These are phyloP conservation scores for Eurosta solidaginis DNA, from an alignment of 1,140 invertebrate genomes.

Conservation along the genomic window DNA sequence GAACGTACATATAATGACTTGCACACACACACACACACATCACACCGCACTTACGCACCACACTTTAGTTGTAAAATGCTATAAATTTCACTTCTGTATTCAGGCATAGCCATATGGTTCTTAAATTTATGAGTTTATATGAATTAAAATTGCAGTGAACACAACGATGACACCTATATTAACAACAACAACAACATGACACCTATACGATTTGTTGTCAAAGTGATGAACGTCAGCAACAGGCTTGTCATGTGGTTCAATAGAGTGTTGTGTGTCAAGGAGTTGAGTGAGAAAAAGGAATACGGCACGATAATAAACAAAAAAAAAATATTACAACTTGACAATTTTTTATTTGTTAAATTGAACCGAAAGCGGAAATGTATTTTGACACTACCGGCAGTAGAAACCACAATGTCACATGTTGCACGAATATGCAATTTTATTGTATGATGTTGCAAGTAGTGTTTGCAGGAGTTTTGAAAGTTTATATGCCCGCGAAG, in stretches of 20 bases:
- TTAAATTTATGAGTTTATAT: conserved; percentile 21
- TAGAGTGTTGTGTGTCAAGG: neutral
- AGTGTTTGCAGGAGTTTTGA: too few species aligned
- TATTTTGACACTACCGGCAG: too few species aligned
- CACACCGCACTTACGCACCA: neutral
- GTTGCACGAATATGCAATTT: too few species aligned
- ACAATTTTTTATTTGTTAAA: neutral
- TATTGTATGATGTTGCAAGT: too few species aligned
- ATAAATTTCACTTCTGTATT: conserved; percentile 21
- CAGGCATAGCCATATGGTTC: neutral
- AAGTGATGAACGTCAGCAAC: neutral
- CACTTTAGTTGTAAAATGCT: neutral
- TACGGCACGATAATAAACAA: too few species aligned
- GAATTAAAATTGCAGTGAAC: too few species aligned
- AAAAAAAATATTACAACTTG: neutral
- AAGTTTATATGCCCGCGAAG: too few species aligned
- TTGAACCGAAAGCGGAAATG: neutral
- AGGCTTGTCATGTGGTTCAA: too few species aligned
- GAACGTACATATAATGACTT: neutral
- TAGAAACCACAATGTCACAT: too few species aligned
- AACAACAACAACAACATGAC: too few species aligned
- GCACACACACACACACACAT: neutral
- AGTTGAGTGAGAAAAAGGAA: neutral
- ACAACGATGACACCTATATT: too few species aligned
- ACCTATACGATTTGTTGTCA: neutral